Conservation (phyloP, 2,888 invertebrate genomes). For the Diplolepis rosae region DNA sequence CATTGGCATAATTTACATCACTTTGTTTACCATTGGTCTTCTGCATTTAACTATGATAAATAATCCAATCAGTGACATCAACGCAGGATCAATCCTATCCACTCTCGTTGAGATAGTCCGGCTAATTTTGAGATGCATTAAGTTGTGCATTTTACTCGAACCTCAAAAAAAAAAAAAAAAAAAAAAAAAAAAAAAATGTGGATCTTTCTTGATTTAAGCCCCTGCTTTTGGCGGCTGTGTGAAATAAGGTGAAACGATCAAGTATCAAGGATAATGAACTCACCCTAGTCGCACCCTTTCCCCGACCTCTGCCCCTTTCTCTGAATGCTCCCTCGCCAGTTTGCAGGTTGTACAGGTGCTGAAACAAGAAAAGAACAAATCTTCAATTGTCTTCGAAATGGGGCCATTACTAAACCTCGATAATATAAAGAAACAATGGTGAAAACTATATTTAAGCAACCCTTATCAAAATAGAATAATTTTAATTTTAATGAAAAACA, state of each 20-base stretch:
- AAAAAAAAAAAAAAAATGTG: background rate
- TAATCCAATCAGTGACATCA: slow-evolving; percentile 14
- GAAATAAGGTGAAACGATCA: background rate
- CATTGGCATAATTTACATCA: slow-evolving; percentile 20
- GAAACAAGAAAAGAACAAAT: slow-evolving; percentile 55
- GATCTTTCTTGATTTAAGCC: too few relatives aligned
- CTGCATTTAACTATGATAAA: background rate
- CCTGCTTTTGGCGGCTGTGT: too few relatives aligned
- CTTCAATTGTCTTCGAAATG: slow-evolving; percentile 39
- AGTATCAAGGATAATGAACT: slow-evolving; percentile 50
- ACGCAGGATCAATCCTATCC: slow-evolving; percentile 10
- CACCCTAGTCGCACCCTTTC: slow-evolving; percentile 72
- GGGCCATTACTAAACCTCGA: too few relatives aligned
- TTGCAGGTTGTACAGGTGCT: slow-evolving; percentile 72
- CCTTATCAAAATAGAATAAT: too few relatives aligned
- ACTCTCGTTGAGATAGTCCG: background rate
- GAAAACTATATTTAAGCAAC: too few relatives aligned
- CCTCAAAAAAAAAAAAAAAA: too few relatives aligned
- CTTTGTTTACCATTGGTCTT: background rate
- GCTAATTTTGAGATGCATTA: slow-evolving; percentile 3
- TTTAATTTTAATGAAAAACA: background rate
- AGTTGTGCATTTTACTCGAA: background rate
- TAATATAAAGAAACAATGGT: too few relatives aligned
- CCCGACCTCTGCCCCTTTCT: slow-evolving; percentile 71
- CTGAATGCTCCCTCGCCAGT: slow-evolving; percentile 71